phyloP scores from a whole-genome alignment of 2,888 invertebrate genomes.

The Megalurothrips usitatus region DNA sequence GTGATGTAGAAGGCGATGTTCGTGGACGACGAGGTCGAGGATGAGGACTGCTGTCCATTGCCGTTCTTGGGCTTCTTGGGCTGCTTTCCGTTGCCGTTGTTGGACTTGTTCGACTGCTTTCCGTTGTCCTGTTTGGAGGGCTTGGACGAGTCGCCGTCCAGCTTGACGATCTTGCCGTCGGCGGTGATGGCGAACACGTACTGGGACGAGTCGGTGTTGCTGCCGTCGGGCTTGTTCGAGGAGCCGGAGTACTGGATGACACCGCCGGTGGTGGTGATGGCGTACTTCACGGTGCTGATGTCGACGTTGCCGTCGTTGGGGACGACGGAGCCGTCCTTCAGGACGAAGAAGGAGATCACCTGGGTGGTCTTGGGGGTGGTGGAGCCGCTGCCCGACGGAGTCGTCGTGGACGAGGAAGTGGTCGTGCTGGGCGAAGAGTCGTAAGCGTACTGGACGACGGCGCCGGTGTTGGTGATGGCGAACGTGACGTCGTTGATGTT shows the following conservation, averaged over 20 bases:
- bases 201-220: not conserved
- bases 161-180: slow-evolving; percentile 3
- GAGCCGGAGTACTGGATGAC: not conserved
- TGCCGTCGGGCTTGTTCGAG: not conserved
- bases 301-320: not conserved
- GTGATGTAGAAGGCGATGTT: not conserved
- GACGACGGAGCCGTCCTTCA: not conserved
- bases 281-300: not conserved
- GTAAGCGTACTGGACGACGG: not conserved
- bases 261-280: not conserved
- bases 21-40: not conserved
- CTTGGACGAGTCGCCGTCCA: not conserved
- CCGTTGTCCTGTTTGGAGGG: not conserved
- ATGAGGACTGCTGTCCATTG: not conserved
- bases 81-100: too few relatives aligned
- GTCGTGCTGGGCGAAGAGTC: too few relatives aligned
- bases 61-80: too few relatives aligned
- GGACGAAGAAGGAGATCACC: not conserved
- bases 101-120: too few relatives aligned
- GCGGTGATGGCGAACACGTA: not conserved
- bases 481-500: not conserved
- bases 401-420: not conserved
- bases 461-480: slow-evolving; percentile 18
- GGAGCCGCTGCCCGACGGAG: too few relatives aligned
- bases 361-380: not conserved